phyloP scores from a whole-genome alignment of 1,140 invertebrate genomes.

The Heliconius eleuchia region DNA sequence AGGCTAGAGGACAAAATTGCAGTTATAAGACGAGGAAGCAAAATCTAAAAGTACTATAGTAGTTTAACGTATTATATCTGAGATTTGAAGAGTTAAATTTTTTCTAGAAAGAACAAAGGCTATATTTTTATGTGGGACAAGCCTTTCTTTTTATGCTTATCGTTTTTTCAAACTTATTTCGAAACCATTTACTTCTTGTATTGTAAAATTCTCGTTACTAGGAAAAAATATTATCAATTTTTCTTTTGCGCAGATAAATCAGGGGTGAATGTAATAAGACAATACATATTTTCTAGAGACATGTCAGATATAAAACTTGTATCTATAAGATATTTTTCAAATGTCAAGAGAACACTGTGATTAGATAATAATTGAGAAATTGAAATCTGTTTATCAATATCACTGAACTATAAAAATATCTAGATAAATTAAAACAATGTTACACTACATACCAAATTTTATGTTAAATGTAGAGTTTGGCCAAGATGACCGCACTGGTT shows the following conservation, averaged over 20 bases:
- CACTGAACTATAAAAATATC: no score
- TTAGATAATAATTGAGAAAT: constrained; percentile 17
- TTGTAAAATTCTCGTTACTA: neutral
- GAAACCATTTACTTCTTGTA: neutral
- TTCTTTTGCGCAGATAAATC: neutral
- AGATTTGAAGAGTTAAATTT: neutral
- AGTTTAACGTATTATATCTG: constrained; percentile 10
- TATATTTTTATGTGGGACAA: neutral
- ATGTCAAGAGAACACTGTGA: constrained; percentile 14
- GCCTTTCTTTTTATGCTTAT: neutral
- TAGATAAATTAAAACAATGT: no score
- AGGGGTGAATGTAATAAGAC: constrained; percentile 18
- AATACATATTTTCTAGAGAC: constrained; percentile 9
- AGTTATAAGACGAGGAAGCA: constrained; percentile 16
- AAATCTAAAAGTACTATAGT: neutral
- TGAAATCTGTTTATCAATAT: constrained; percentile 14
- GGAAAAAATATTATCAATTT: neutral
- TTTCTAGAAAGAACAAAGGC: neutral
- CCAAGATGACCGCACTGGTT: neutral
- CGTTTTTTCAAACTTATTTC: neutral
- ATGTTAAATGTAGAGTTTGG: neutral
- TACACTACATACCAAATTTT: no score
- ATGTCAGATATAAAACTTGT: neutral
- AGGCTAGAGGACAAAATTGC: constrained; percentile 26
- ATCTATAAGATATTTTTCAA: constrained; percentile 1